phyloP scores from a whole-genome alignment of 2,113 vertebrate genomes.

The Rhegmatorhina hoffmannsi region DNA sequence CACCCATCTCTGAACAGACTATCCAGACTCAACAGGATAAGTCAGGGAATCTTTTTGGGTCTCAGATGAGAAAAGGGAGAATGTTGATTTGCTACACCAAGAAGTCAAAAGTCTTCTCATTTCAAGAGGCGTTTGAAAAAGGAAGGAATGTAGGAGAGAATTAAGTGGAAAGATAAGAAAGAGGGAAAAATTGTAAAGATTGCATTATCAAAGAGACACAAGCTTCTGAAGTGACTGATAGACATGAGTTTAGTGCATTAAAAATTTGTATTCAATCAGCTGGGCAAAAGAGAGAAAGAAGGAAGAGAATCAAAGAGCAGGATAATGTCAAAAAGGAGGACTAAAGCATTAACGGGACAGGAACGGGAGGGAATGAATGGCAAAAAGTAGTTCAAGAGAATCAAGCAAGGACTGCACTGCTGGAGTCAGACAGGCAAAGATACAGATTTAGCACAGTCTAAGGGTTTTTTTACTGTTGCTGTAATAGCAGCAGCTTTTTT shows the following conservation, averaged over 20 bases:
- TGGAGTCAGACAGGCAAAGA: not conserved
- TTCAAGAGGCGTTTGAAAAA: not conserved
- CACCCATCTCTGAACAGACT: not conserved
- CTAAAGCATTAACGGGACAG: not conserved
- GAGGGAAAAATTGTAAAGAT: not conserved
- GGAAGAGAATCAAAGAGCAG: not conserved
- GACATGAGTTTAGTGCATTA: not conserved
- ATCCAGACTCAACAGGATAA: not conserved
- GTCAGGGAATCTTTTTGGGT: not conserved
- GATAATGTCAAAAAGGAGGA: not conserved
- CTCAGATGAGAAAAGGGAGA: not conserved
- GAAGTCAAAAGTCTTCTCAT: not conserved
- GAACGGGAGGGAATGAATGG: not conserved
- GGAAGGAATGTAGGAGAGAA: not conserved
- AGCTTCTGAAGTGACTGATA: not conserved
- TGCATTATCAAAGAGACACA: not conserved
- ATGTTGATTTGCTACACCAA: rapidly evolving
- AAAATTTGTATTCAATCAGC: not conserved
- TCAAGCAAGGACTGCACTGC: not conserved
- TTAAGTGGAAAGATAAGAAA: not conserved
- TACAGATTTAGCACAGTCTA: not conserved
- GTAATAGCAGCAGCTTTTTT: not conserved
- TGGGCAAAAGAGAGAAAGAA: not conserved
- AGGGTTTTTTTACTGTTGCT: not conserved
- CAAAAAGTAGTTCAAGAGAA: not conserved